phyloP scores from a whole-genome alignment of 2,113 vertebrate genomes.

The Delphinus delphis region DNA sequence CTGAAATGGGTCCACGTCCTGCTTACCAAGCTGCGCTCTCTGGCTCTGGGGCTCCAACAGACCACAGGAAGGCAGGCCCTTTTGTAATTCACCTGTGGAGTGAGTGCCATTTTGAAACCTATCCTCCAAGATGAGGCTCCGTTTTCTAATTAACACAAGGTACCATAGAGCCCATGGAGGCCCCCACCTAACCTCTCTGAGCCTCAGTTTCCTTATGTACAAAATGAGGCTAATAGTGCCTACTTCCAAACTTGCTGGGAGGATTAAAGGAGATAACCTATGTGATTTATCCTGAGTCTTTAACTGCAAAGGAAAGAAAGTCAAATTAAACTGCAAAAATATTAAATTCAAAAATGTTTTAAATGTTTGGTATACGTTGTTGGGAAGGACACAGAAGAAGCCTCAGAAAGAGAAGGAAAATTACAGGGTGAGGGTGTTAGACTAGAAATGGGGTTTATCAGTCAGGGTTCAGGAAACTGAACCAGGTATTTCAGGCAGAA shows the following conservation, averaged over 20 bases:
- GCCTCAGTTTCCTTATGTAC: slow-evolving; percentile 1
- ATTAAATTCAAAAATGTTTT: too few species aligned
- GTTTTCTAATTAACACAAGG: background rate
- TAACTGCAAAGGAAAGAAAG: background rate
- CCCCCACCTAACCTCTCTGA: background rate
- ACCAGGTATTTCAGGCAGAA: background rate
- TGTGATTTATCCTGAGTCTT: background rate
- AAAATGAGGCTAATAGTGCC: background rate
- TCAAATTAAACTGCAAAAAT: background rate
- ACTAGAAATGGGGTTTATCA: background rate
- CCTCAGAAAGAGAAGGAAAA: background rate
- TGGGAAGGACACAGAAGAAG: background rate
- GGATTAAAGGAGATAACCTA: background rate
- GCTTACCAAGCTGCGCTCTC: background rate
- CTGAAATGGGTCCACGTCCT: background rate
- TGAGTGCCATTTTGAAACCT: background rate
- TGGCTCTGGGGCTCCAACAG: background rate
- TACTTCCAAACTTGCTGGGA: background rate
- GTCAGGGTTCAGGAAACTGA: background rate
- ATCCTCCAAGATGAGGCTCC: background rate
- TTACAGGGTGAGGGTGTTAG: background rate
- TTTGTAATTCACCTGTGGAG: background rate
- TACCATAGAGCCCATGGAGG: background rate
- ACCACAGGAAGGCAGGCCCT: background rate
- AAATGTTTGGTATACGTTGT: background rate